Evolutionary conservation across 2,888 invertebrate species (phyloP), one percentile per base, ranked within the genome.

Genomic region (Luperina testacea): DNA sequence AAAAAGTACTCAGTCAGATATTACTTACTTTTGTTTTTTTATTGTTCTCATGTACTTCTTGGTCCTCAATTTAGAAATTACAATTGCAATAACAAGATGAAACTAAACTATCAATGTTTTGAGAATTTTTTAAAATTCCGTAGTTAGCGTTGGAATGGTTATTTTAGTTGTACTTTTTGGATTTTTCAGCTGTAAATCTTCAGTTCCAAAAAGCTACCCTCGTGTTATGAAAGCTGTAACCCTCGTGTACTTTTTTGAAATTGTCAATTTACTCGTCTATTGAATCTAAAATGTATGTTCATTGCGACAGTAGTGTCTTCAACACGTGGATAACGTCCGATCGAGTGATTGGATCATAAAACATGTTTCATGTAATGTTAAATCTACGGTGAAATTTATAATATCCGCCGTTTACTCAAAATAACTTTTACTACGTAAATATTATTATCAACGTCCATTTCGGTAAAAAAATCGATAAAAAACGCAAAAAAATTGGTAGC

Each of bases 271-370:
- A 80, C 73, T 84, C 68, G 53, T 15, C 77, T 82, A 71, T 84
- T 87, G 8, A 82, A 88, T 87, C 87, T 87, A 77, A 83, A 86
- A 86, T 76, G 81, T 87, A 88, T 83, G 57, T 69, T 70, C 48
- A 32, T 38, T 64, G 63, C 63, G 67, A 48, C 71, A 73, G 64
- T 74, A 70, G 72, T 72, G 64, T 53, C 38, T 67, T 78, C 51
- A 80, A 53, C 67, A 75, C 32, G 70, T 77, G 45, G 72, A 73
- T 77, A 61, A 77, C 83, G 78, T 88, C 75, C 57, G 72, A 72
- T 86, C 86, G 68, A 87, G 87, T 90, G 84, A 88, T 87, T 84
- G 88, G 81, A 80, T 88, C 87, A 88, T 81, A 53, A 53, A 77
- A 64, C 42, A 13, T 65, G 15, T 27, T 59, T 61, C 2, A 67